Conservation (phyloP, 2,797 vertebrate species). For the Poecile montanus region DNA sequence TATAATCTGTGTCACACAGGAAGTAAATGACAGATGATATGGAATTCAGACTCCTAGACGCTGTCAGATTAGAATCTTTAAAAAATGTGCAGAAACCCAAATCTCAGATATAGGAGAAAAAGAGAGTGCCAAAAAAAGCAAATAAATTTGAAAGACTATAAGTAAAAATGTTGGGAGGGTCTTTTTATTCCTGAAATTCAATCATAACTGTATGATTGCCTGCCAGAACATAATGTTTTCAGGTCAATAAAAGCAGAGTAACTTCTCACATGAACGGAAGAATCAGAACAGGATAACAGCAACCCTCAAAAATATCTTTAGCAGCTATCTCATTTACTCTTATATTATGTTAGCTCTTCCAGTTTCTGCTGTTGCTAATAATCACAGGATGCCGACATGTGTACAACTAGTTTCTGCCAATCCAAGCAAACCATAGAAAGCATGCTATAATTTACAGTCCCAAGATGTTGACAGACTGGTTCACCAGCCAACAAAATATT, state of each 20-base stretch:
- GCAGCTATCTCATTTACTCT: neutral
- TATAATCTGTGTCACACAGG: neutral
- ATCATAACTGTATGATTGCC: neutral
- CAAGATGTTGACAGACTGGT: slow-evolving; percentile 50
- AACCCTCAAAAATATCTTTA: slow-evolving; percentile 12
- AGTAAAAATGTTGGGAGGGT: neutral
- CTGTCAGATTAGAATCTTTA: slow-evolving; percentile 32
- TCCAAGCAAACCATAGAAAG: slow-evolving; percentile 48
- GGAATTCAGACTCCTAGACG: neutral
- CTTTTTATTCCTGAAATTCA: neutral
- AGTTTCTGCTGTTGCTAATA: slow-evolving; percentile 39
- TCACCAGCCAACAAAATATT: slow-evolving; percentile 58
- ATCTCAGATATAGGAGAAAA: neutral
- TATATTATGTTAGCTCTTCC: neutral
- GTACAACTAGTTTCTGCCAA: slow-evolving; percentile 47
- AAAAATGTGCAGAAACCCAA: neutral
- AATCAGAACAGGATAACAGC: neutral
- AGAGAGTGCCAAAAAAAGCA: slow-evolving; percentile 33
- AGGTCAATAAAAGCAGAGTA: slow-evolving; percentile 7
- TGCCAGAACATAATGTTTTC: slow-evolving; percentile 16
- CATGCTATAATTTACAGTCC: slow-evolving; percentile 32
- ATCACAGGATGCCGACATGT: slow-evolving; percentile 38
- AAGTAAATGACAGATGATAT: neutral
- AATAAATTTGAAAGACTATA: neutral
- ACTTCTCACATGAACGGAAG: neutral